A percentile compares a stretch with the other conserved stretches of the same genome.
Evolutionary conservation across 2,797 vertebrate species (phyloP).

Genomic region (Valencia hispanica): DNA sequence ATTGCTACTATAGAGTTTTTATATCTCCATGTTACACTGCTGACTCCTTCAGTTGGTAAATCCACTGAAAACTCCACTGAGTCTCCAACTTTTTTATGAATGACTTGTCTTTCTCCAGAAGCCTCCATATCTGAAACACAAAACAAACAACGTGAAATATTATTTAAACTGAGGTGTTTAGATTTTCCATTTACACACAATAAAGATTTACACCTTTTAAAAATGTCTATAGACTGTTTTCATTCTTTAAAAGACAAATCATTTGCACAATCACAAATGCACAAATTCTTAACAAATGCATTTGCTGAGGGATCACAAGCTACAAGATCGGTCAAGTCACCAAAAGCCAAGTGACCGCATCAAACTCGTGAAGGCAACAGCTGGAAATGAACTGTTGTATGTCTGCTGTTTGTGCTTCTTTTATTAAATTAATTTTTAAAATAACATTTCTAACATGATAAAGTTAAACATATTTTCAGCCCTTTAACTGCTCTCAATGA

Average conservation of each 20-base stretch:
- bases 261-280: not conserved
- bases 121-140: constrained; percentile 59
- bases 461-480: too few species aligned
- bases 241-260: not conserved
- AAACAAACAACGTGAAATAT: not conserved
- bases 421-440: too few species aligned
- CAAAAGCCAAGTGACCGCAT: not conserved
- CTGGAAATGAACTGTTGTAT: too few species aligned
- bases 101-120: rapidly evolving
- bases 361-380: not conserved
- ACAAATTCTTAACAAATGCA: not conserved
- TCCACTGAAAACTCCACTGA: constrained; percentile 27
- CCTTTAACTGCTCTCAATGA: too few species aligned
- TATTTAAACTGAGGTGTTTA: not conserved
- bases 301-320: not conserved
- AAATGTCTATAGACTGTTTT: not conserved
- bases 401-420: too few species aligned
- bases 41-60: not conserved
- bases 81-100: constrained; percentile 50
- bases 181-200: not conserved
- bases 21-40: rapidly evolving
- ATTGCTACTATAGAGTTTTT: rapidly evolving
- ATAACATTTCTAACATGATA: too few species aligned
- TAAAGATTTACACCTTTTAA: not conserved
- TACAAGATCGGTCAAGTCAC: not conserved